Evolutionary conservation across 2,888 invertebrate genomes (phyloP), one percentile per base, ranked within the genome.

Genomic region (Cryptocephalus primarius): DNA sequence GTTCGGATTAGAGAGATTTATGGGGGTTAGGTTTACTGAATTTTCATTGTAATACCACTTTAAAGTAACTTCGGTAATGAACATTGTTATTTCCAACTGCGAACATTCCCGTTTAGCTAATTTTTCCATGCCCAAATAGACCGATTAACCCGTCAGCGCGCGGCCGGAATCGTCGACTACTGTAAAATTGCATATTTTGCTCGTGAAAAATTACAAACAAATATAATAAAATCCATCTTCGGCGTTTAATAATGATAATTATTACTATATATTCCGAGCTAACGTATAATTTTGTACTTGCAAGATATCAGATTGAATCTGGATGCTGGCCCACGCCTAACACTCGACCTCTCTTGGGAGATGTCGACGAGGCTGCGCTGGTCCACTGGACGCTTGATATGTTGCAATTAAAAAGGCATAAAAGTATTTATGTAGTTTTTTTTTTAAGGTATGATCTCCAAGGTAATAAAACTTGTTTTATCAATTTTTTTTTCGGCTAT

Each of bases 161-260:
- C 22, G 22, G 22, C 22, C 22, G 63, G 59, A 62, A 52, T 58
- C 60, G 61, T 52, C 60, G 67, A 69, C 70, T 71, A 71, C 70
- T 56, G 70, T 69, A 71, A 71, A 71, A 71, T 71, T 70, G 70
- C 68, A 71, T 68, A 68, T 66, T 67, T 65, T 66, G 63, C 64
- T 61, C 53, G 60, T 69, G 68, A 70, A 69, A 69, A 70, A 70
- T 69, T 69, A 66, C 65, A 65, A 68, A 65, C 69, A 70, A 70
- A 70, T 67, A 70, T 69, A 68, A 69, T 69, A 69, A 70, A 69
- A 64, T 64, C 63, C 61, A 68, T 68, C 67, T 65, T 60, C 64
- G 62, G 64, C 59, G 63, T 64, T 66, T 70, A 70, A 70, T 70
- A 69, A 70, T 62, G 70, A 70, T 70, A 68, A 70, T 70, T 70